These are phyloP conservation scores for Spilosoma lubricipeda DNA, from an alignment of 2,888 invertebrate species.

Conservation along the genomic window DNA sequence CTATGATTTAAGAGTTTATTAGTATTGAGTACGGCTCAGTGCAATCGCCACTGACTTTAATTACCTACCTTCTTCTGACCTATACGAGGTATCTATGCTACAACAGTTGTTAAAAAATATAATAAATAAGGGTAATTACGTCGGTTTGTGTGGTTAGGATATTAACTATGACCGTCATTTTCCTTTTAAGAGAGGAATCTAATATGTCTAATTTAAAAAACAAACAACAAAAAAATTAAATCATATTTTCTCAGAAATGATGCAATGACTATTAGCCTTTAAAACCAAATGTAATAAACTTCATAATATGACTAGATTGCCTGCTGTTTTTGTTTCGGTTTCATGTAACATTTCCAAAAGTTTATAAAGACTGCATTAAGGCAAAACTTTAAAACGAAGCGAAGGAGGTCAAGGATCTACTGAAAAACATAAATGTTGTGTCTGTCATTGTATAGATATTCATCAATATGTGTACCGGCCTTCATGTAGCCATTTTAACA, in stretches of 20 bases:
- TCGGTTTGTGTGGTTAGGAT: not conserved
- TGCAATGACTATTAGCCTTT: not conserved
- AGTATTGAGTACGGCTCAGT: not conserved
- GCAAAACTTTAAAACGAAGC: too few species aligned
- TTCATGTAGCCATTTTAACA: too few species aligned
- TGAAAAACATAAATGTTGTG: too few species aligned
- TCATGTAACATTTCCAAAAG: too few species aligned
- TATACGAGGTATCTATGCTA: not conserved
- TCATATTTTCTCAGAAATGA: too few species aligned
- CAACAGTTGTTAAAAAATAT: not conserved
- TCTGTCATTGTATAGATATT: too few species aligned
- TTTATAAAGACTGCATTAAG: too few species aligned
- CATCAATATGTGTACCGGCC: too few species aligned
- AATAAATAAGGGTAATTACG: not conserved
- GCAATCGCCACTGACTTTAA: not conserved
- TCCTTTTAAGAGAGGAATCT: not conserved
- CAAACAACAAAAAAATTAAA: too few species aligned
- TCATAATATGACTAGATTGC: not conserved
- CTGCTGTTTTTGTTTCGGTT: too few species aligned
- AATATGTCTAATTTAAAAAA: too few species aligned
- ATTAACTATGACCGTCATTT: not conserved
- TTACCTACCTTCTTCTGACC: not conserved
- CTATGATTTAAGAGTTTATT: not conserved
- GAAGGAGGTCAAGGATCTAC: too few species aligned
- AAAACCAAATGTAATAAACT: not conserved